Percentiles rank a stretch among this genome's conserved stretches.
Conservation (phyloP, 2,113 vertebrate genomes). For the Amia ocellicauda region DNA sequence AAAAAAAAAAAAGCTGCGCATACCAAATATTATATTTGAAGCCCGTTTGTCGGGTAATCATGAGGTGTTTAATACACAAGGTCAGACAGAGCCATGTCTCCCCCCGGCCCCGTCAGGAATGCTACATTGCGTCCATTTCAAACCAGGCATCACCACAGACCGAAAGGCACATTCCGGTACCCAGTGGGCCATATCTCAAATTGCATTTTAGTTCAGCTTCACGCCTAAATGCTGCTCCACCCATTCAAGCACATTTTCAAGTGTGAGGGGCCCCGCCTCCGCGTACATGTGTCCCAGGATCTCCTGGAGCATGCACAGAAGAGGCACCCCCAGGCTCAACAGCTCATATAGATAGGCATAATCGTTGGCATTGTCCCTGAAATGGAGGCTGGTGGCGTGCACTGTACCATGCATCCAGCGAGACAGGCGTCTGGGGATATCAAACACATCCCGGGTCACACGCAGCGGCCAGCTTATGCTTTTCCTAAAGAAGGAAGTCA, state of each 20-base stretch:
- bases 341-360: constrained; percentile 87
- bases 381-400: constrained; percentile 64
- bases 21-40: too few relatives aligned
- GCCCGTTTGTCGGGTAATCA: too few relatives aligned
- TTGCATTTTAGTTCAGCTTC: constrained; percentile 51
- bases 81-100: constrained; percentile 25
- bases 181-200: too few relatives aligned
- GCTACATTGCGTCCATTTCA: not conserved
- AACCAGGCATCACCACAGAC: constrained; percentile 11
- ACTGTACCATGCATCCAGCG: constrained; percentile 67
- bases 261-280: constrained; percentile 68
- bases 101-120: not conserved
- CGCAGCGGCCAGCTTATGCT: constrained; percentile 77
- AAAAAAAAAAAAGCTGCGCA: too few relatives aligned
- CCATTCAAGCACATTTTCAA: constrained; percentile 66
- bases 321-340: constrained; percentile 83
- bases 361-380: constrained; percentile 84
- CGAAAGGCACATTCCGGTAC: constrained; percentile 37
- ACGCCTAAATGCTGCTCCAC: constrained; percentile 64
- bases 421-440: constrained; percentile 71
- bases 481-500: constrained; percentile 77
- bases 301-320: constrained; percentile 81
- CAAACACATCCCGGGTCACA: constrained; percentile 75
- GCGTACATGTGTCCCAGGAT: constrained; percentile 77
- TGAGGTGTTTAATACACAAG: constrained; percentile 27